Conservation (phyloP, 2,113 vertebrate species). For the Pao palembangensis region DNA sequence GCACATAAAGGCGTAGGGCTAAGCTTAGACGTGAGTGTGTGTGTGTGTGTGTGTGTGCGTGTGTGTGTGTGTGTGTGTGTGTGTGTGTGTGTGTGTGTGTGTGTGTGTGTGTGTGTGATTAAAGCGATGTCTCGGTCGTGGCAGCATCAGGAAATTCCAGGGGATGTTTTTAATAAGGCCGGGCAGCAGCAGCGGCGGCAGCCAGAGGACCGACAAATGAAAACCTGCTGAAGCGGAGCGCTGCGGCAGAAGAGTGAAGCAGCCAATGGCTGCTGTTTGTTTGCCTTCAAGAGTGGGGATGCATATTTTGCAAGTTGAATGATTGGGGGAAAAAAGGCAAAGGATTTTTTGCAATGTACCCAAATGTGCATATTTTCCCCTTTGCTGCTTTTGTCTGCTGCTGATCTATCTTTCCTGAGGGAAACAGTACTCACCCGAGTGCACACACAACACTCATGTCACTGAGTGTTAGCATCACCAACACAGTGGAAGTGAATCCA, state of each 20-base stretch:
- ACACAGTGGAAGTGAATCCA: not conserved
- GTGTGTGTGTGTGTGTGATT: slow-evolving; percentile 10
- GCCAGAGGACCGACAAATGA: slow-evolving; percentile 67
- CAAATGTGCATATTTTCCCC: slow-evolving; percentile 17
- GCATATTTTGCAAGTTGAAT: slow-evolving; percentile 2
- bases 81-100: slow-evolving; percentile 4
- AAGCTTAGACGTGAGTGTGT: not conserved
- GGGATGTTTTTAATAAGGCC: slow-evolving; percentile 77
- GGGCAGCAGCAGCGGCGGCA: slow-evolving; percentile 51
- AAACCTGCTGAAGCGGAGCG: slow-evolving; percentile 66
- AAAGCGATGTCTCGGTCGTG: slow-evolving; percentile 50
- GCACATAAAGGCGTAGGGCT: slow-evolving; percentile 20
- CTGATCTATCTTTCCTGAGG: slow-evolving; percentile 28
- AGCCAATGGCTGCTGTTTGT: slow-evolving; percentile 16
- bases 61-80: slow-evolving; percentile 10
- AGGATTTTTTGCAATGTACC: not conserved
- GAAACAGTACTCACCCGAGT: slow-evolving; percentile 45
- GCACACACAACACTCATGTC: slow-evolving; percentile 16
- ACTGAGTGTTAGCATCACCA: slow-evolving; percentile 47
- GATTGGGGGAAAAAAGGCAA: slow-evolving; percentile 8
- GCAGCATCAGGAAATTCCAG: slow-evolving; percentile 75
- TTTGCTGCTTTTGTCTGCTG: slow-evolving; percentile 41
- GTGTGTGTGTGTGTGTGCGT: slow-evolving; percentile 12
- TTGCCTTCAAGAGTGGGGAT: not conserved
- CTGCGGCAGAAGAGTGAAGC: slow-evolving; percentile 24